Conservation (phyloP, 2,113 vertebrate genomes). For the Columba janthina region DNA sequence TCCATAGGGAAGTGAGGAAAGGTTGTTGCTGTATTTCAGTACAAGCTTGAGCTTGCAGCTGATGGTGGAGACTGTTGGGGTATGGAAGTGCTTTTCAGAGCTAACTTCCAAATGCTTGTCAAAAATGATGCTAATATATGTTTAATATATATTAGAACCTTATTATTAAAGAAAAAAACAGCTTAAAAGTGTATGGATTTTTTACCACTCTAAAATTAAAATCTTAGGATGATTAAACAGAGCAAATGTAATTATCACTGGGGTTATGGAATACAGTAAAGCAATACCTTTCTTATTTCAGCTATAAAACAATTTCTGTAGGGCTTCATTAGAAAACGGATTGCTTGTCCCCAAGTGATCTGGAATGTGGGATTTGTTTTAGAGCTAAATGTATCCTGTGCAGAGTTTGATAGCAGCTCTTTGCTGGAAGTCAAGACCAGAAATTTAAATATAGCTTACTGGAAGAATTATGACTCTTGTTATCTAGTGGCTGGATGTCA, state of each 20-base stretch:
- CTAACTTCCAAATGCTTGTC: not conserved
- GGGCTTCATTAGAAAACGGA: not conserved
- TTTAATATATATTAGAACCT: not conserved
- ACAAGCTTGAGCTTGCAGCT: not conserved
- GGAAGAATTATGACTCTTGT: not conserved
- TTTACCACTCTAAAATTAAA: not conserved
- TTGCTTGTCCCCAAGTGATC: not conserved
- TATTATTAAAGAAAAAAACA: not conserved
- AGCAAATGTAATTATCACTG: not conserved
- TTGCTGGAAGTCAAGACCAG: not conserved
- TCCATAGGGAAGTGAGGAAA: not conserved
- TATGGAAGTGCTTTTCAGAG: not conserved
- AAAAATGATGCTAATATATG: not conserved
- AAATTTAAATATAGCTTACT: not conserved
- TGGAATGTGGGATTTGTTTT: not conserved
- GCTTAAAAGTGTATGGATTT: not conserved
- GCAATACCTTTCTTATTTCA: not conserved
- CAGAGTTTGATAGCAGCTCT: not conserved
- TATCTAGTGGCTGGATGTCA: not conserved
- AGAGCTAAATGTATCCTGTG: not conserved
- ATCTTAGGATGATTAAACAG: not conserved
- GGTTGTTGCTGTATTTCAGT: not conserved
- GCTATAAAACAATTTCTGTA: not conserved
- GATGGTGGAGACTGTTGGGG: not conserved
- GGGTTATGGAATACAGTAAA: not conserved